phyloP scores from a whole-genome alignment of 2,888 invertebrate genomes.

The Cancer borealis region DNA sequence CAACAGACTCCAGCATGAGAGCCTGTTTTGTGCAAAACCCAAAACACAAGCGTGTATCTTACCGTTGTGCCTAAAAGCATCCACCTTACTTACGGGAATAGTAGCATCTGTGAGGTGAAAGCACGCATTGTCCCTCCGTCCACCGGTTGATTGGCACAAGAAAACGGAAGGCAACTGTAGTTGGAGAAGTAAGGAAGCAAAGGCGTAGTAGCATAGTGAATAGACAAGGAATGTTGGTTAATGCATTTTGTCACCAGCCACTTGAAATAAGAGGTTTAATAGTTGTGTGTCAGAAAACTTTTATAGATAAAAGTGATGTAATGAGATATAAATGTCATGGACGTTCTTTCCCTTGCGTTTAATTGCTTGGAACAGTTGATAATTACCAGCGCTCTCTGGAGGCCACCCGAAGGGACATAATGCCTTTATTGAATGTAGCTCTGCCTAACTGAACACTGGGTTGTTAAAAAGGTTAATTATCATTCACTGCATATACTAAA shows the following conservation, averaged over 20 bases:
- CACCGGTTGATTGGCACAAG: not conserved
- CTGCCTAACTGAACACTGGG: not conserved
- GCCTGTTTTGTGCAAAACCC: no score
- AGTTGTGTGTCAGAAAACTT: not conserved
- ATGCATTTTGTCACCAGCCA: not conserved
- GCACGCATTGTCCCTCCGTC: not conserved
- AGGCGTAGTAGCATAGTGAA: not conserved
- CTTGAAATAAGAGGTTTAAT: not conserved
- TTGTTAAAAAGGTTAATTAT: not conserved
- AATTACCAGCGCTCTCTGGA: not conserved
- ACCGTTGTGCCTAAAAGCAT: not conserved
- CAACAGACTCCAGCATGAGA: not conserved
- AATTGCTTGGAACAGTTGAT: not conserved
- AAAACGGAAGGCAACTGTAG: not conserved
- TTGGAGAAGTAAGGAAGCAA: not conserved
- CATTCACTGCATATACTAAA: not conserved
- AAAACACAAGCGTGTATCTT: not conserved
- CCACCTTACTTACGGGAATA: not conserved
- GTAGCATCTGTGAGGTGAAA: not conserved
- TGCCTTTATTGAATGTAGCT: not conserved
- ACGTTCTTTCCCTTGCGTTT: not conserved
- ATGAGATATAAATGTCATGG: conserved; percentile 21
- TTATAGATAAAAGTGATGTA: not conserved
- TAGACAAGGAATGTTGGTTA: not conserved
- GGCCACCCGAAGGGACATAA: not conserved